phyloP scores from a whole-genome alignment of 2,113 vertebrate genomes.

The Pitta sordida region DNA sequence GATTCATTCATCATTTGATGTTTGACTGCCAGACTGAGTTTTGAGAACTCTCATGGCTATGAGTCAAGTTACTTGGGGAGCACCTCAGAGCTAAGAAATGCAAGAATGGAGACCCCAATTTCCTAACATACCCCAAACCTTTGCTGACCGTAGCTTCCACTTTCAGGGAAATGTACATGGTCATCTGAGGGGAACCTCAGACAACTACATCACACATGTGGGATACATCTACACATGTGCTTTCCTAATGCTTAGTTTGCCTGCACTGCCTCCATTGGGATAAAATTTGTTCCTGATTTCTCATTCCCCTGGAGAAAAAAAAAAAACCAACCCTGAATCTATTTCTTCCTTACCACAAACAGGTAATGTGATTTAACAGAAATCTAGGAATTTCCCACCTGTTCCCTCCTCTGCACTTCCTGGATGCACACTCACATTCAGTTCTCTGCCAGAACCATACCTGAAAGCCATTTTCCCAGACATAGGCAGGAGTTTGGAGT shows the following conservation, averaged over 20 bases:
- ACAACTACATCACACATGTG: not conserved
- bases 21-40: not conserved
- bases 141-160: not conserved
- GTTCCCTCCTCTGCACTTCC: not conserved
- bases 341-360: not conserved
- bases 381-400: not conserved
- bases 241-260: not conserved
- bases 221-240: not conserved
- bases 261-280: not conserved
- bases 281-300: not conserved
- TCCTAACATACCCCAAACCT: not conserved
- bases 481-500: not conserved
- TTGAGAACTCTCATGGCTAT: not conserved
- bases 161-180: not conserved
- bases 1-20: not conserved
- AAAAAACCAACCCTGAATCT: accelerated
- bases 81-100: not conserved
- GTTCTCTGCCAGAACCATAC: not conserved
- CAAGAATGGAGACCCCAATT: not conserved
- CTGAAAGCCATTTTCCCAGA: not conserved
- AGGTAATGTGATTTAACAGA: not conserved
- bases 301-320: not conserved
- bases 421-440: not conserved
- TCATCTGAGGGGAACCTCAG: not conserved
- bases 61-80: not conserved